These are phyloP conservation scores for Heterotis niloticus DNA, from an alignment of 2,113 vertebrate species.

Conservation along the genomic window DNA sequence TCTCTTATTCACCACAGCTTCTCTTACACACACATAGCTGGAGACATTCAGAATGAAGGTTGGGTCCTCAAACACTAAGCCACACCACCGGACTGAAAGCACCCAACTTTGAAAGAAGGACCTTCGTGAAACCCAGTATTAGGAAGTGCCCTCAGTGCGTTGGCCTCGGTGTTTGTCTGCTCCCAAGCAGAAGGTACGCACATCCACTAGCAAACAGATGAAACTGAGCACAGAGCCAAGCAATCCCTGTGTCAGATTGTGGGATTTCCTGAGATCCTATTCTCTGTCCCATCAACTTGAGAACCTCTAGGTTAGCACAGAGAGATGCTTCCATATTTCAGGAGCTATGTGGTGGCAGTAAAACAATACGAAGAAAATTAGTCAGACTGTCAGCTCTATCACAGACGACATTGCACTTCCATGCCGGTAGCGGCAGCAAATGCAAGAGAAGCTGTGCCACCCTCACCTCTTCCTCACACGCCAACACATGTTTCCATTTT, in stretches of 20 bases:
- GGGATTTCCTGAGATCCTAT: background rate
- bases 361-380: background rate
- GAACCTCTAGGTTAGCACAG: too few species aligned
- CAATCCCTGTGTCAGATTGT: background rate
- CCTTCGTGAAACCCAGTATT: background rate
- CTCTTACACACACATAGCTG: too few species aligned
- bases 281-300: background rate
- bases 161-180: background rate
- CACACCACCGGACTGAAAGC: too few species aligned
- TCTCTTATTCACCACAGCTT: too few species aligned
- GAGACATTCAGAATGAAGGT: too few species aligned
- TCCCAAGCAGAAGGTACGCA: background rate
- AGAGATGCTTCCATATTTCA: background rate
- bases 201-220: background rate
- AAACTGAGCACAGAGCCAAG: background rate
- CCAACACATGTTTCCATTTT: conserved; percentile 3
- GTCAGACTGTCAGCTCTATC: background rate
- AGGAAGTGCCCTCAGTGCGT: background rate
- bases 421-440: background rate
- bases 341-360: background rate
- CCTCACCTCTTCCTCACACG: background rate
- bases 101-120: background rate
- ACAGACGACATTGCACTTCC: background rate
- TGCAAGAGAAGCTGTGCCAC: background rate
- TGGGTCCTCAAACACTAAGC: too few species aligned